Conservation (phyloP, 2,113 vertebrate species). For the Pycnonotus jocosus region DNA sequence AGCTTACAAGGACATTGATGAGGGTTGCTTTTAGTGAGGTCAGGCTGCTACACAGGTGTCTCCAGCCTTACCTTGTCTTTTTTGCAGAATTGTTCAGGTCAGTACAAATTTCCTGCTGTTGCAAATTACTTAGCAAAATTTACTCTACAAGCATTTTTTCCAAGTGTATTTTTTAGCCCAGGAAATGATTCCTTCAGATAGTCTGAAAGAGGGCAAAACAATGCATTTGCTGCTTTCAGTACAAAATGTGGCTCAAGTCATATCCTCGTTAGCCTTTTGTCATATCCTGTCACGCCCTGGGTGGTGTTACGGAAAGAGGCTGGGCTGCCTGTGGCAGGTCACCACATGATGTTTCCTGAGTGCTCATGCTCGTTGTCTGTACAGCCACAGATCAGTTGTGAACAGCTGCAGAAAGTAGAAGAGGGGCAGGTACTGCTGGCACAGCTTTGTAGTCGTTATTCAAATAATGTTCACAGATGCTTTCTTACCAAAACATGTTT, state of each 20-base stretch:
- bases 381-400: background rate
- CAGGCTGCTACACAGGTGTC: background rate
- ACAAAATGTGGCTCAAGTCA: background rate
- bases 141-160: background rate
- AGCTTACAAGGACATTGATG: background rate
- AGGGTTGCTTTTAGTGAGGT: background rate
- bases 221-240: background rate
- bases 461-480: background rate
- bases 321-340: background rate
- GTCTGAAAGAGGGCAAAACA: background rate
- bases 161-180: background rate
- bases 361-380: background rate
- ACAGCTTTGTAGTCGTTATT: background rate
- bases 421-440: background rate
- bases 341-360: background rate
- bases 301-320: background rate
- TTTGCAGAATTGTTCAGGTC: background rate
- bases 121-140: background rate
- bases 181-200: background rate
- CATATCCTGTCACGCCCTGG: background rate
- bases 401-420: constrained; percentile 20
- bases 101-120: background rate
- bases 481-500: background rate
- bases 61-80: background rate
- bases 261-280: background rate